These are phyloP conservation scores for Tapirus terrestris DNA, from an alignment of 2,113 vertebrate species.

Conservation along the genomic window DNA sequence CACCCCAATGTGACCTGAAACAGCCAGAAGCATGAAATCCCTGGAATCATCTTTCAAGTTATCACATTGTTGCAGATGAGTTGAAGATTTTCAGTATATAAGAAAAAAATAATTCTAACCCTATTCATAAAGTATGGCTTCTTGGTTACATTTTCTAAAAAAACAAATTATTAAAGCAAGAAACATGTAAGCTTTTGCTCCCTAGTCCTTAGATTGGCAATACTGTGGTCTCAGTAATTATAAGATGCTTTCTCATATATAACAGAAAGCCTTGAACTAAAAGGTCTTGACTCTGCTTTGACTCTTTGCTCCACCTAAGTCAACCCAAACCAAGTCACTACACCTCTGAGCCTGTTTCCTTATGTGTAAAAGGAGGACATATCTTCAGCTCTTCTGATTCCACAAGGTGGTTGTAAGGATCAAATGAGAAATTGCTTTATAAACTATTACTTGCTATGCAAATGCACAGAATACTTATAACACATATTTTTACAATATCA, in stretches of 20 bases:
- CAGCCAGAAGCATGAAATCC: conserved; percentile 36
- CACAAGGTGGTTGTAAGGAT: not conserved
- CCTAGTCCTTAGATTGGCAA: not conserved
- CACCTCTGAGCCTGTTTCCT: not conserved
- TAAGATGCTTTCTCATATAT: not conserved
- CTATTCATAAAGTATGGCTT: not conserved
- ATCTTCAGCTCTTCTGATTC: not conserved
- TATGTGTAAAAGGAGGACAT: not conserved
- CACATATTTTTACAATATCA: not conserved
- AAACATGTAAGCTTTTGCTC: not conserved
- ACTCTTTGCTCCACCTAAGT: not conserved
- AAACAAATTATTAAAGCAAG: conserved; percentile 3
- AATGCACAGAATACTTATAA: not conserved
- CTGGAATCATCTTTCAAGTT: conserved; percentile 17
- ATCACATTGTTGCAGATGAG: not conserved
- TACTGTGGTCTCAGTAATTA: not conserved
- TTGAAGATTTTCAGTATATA: not conserved
- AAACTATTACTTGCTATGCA: not conserved
- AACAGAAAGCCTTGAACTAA: not conserved
- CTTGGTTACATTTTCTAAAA: conserved; percentile 9
- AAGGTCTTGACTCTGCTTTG: not conserved
- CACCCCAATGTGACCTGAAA: conserved; percentile 6
- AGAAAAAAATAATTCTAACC: conserved; percentile 9
- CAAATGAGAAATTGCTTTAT: conserved; percentile 24
- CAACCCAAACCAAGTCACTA: not conserved